Conservation (phyloP, 2,797 vertebrate genomes). For the Dicrostonyx torquatus region DNA sequence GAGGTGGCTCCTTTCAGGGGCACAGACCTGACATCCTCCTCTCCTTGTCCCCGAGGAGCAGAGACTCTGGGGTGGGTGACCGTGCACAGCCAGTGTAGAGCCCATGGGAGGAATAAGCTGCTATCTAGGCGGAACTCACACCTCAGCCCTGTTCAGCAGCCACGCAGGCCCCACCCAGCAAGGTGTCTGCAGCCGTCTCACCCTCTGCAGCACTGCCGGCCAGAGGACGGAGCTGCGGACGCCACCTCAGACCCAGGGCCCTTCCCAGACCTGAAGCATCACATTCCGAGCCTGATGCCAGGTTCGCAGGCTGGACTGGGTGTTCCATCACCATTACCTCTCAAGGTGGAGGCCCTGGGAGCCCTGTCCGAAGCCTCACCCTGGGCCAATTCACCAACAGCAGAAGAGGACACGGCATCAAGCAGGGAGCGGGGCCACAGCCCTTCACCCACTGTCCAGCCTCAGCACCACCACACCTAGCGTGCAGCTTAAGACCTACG, state of each 20-base stretch:
- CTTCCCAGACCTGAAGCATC: not conserved
- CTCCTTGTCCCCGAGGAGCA: not conserved
- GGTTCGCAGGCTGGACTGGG: not conserved
- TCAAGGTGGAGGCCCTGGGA: not conserved
- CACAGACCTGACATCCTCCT: not conserved
- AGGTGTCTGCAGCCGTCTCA: not conserved
- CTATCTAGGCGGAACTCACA: not conserved
- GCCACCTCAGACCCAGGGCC: not conserved
- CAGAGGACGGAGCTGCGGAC: not conserved
- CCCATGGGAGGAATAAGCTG: not conserved
- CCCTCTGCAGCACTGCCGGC: not conserved
- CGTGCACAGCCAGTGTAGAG: not conserved
- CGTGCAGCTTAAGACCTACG: not conserved
- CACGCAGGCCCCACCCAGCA: not conserved
- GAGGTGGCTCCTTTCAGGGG: not conserved
- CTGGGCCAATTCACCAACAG: not conserved
- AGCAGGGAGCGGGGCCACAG: no score
- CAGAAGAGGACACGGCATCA: not conserved
- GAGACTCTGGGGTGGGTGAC: not conserved
- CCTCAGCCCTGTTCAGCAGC: not conserved
- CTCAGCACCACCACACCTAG: not conserved
- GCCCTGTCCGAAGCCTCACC: not conserved
- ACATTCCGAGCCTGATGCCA: not conserved
- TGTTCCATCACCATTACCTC: not conserved
- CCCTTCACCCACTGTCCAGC: not conserved